These are phyloP conservation scores for Argynnis bischoffii DNA, from an alignment of 2,888 invertebrate genomes.

Conservation along the genomic window DNA sequence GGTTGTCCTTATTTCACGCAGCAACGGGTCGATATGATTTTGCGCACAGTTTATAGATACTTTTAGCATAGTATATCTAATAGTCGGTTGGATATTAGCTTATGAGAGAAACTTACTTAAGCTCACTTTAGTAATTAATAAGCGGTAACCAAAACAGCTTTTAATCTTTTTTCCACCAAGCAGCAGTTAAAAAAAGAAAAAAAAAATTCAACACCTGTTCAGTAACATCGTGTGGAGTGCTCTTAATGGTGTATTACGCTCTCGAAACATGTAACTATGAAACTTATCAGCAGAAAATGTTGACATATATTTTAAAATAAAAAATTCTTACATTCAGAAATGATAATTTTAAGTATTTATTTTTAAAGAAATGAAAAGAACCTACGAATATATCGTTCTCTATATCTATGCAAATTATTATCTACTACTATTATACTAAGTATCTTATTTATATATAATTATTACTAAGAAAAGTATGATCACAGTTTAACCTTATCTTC, in stretches of 20 bases:
- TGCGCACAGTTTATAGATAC: no score
- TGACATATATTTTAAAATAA: constrained; percentile 14
- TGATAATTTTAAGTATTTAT: neutral
- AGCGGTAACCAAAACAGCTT: neutral
- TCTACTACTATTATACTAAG: no score
- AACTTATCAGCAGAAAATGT: constrained; percentile 18
- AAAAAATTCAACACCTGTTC: constrained; percentile 22
- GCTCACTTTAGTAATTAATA: no score
- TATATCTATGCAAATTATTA: no score
- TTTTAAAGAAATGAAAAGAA: neutral
- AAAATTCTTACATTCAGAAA: neutral
- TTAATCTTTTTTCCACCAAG: constrained; percentile 6
- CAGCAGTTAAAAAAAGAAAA: constrained; percentile 12
- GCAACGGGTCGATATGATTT: no score
- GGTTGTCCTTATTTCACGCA: no score
- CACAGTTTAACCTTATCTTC: neutral
- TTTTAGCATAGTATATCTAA: no score
- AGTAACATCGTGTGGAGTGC: constrained; percentile 18
- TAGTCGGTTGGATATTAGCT: no score
- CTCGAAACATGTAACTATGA: constrained; percentile 23
- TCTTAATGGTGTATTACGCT: constrained; percentile 21
- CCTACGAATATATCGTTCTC: no score
- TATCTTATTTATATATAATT: no score
- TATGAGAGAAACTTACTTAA: no score
- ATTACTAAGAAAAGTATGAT: neutral